A percentile compares a stretch with the other conserved stretches of the same genome.
Evolutionary conservation across 1,140 invertebrate genomes (phyloP).

Genomic region (Drosophila elegans): DNA sequence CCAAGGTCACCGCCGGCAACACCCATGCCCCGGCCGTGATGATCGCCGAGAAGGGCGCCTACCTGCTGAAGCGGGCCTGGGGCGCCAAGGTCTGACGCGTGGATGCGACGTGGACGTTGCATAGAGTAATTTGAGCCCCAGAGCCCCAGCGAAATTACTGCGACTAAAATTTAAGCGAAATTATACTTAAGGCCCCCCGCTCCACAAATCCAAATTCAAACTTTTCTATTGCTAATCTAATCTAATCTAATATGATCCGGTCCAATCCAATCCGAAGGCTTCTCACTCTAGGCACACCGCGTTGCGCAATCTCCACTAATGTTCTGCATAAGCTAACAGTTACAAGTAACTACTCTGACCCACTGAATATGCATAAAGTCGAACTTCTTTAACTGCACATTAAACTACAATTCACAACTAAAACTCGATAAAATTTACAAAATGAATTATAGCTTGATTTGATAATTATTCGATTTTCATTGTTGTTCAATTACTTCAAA

Average conservation of each 20-base stretch:
- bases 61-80: slow-evolving; percentile 89
- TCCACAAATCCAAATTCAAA: slow-evolving; percentile 12
- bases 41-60: slow-evolving; percentile 89
- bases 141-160: slow-evolving; percentile 45
- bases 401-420: not conserved
- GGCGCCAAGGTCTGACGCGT: slow-evolving; percentile 83
- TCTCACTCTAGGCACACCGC: slow-evolving; percentile 52
- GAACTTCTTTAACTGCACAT: slow-evolving; percentile 6
- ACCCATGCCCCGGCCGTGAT: slow-evolving; percentile 88
- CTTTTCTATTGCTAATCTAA: slow-evolving; percentile 29
- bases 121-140: slow-evolving; percentile 82
- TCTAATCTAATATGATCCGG: slow-evolving; percentile 4
- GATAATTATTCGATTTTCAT: not conserved
- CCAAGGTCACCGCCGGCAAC: slow-evolving; percentile 88
- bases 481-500: not conserved
- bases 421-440: not conserved
- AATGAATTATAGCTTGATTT: not conserved
- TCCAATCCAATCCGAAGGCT: slow-evolving; percentile 7
- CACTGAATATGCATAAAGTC: slow-evolving; percentile 12
- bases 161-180: slow-evolving; percentile 55
- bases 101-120: slow-evolving; percentile 84
- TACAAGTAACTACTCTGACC: slow-evolving; percentile 23
- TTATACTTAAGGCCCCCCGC: slow-evolving; percentile 59
- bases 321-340: slow-evolving; percentile 34
- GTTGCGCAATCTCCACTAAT: slow-evolving; percentile 40